Conservation (phyloP, 2,797 vertebrate species). For the Darevskia nairensis region DNA sequence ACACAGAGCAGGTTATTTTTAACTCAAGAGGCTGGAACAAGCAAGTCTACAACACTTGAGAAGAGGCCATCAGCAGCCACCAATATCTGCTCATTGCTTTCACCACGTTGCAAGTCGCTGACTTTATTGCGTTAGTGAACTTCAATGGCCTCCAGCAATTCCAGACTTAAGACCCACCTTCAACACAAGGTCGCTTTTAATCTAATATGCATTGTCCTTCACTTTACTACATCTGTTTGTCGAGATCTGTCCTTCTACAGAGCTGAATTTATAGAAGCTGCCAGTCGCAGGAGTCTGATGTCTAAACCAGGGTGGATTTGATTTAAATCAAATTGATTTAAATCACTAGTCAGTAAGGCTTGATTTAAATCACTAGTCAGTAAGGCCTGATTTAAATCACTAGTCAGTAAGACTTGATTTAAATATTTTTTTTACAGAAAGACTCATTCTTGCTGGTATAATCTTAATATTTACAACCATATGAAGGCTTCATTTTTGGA, state of each 20-base stretch:
- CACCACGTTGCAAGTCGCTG: neutral
- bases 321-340: too few species aligned
- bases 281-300: too few species aligned
- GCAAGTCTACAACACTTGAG: conserved; percentile 6
- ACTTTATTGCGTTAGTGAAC: neutral
- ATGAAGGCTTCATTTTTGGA: too few species aligned
- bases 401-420: too few species aligned
- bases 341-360: too few species aligned
- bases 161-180: neutral
- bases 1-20: conserved; percentile 17
- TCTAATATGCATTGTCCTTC: neutral
- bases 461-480: too few species aligned
- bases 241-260: neutral
- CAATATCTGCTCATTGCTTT: neutral
- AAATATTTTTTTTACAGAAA: too few species aligned
- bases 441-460: too few species aligned
- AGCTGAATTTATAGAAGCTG: neutral
- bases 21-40: neutral
- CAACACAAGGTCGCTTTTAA: neutral
- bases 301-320: neutral
- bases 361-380: too few species aligned
- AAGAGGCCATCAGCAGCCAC: neutral
- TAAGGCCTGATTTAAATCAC: too few species aligned
- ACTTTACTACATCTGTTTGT: neutral
- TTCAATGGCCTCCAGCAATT: neutral